phyloP scores from a whole-genome alignment of 2,113 vertebrate species.

The Physeter macrocephalus region DNA sequence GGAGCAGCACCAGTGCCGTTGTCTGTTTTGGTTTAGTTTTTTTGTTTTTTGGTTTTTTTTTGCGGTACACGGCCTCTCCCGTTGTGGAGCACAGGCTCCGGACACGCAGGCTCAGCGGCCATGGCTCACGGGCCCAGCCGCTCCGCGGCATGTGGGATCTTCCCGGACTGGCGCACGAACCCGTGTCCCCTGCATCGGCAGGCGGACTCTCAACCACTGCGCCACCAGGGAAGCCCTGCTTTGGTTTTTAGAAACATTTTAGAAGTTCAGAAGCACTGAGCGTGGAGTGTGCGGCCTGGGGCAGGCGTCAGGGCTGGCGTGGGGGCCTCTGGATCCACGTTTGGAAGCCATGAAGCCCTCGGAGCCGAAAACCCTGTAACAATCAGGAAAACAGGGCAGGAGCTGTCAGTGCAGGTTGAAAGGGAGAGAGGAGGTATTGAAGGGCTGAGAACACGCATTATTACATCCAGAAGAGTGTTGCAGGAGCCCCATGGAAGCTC shows the following conservation, averaged over 20 bases:
- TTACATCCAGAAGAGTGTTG: too few species aligned
- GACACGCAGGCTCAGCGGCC: too few species aligned
- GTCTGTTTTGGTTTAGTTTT: not conserved
- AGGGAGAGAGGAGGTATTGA: too few species aligned
- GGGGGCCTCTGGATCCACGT: not conserved
- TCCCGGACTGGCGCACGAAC: too few species aligned
- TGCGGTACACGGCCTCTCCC: too few species aligned
- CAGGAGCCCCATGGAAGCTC: not conserved
- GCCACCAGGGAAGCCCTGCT: too few species aligned
- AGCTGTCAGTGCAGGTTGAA: rapidly evolving
- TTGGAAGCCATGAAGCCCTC: not conserved
- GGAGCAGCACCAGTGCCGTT: not conserved
- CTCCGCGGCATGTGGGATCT: too few species aligned
- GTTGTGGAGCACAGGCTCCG: too few species aligned
- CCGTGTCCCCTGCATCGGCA: too few species aligned
- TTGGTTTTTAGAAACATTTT: not conserved
- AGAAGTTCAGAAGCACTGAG: not conserved
- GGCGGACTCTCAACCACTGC: too few species aligned
- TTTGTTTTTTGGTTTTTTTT: not conserved
- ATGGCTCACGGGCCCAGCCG: too few species aligned
- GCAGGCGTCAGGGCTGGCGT: rapidly evolving
- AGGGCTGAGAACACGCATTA: too few species aligned
- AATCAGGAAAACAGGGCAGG: not conserved
- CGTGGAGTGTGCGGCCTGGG: rapidly evolving
- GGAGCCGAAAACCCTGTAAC: not conserved